A percentile compares a stretch with the other conserved stretches of the same genome.
Conservation (phyloP, 92 coral and sea anemone genomes). For the Porites rus region DNA sequence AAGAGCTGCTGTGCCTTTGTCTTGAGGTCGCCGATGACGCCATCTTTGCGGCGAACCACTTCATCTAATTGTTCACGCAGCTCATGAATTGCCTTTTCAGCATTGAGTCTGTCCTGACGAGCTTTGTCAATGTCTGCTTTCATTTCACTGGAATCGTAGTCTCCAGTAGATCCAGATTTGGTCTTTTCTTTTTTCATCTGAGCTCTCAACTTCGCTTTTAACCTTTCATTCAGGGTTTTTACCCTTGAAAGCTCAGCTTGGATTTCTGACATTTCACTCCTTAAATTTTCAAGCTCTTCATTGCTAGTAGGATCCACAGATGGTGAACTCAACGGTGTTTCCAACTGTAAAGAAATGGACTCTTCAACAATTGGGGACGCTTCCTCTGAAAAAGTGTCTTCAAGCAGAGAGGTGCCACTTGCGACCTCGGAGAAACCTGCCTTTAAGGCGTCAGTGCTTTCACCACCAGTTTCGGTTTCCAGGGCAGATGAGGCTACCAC, state of each 20-base stretch:
- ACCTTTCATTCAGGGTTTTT: constrained; percentile 78
- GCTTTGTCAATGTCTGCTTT: constrained; percentile 68
- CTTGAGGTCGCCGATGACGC: constrained; percentile 48
- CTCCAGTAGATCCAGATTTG: constrained; percentile 43
- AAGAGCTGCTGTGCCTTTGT: constrained; percentile 40
- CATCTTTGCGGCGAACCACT: constrained; percentile 73
- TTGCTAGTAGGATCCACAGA: constrained; percentile 29
- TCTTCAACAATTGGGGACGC: constrained; percentile 1
- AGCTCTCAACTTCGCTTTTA: constrained; percentile 74
- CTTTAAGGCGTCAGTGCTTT: background rate
- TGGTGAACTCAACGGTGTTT: background rate
- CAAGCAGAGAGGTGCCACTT: background rate
- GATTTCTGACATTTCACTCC: constrained; percentile 36
- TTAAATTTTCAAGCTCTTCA: constrained; percentile 46
- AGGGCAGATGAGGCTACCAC: background rate
- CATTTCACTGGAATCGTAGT: constrained; percentile 50
- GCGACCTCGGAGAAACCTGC: constrained; percentile 2
- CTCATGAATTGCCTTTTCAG: constrained; percentile 71
- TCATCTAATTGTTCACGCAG: constrained; percentile 75
- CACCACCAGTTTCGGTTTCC: background rate
- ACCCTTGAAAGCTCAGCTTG: constrained; percentile 64
- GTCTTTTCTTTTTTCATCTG: constrained; percentile 69
- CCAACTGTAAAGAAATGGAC: constrained; percentile 10
- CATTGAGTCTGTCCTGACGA: constrained; percentile 74
- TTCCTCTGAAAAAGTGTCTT: background rate